Percentiles rank a stretch among this genome's conserved stretches.
phyloP scores from a whole-genome alignment of 2,113 vertebrate species.

The Tiliqua scincoides region DNA sequence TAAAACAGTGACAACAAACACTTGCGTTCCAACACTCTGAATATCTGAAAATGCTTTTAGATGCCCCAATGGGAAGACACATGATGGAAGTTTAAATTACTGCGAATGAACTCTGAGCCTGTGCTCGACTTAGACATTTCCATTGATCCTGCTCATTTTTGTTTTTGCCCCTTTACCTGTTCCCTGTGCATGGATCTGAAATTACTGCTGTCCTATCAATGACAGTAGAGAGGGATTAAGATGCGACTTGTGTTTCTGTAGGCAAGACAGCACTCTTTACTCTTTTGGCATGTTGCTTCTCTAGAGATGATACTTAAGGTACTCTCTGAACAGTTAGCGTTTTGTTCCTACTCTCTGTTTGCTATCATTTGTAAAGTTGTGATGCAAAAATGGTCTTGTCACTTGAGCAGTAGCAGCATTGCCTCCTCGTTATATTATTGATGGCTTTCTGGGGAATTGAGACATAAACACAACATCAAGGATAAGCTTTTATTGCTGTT shows the following conservation, averaged over 20 bases:
- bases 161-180: neutral
- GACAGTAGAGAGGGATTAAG: neutral
- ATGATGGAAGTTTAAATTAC: neutral
- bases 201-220: neutral
- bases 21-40: conserved; percentile 7
- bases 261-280: neutral
- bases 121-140: neutral
- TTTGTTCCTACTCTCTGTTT: conserved; percentile 54
- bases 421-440: conserved; percentile 69
- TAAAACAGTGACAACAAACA: neutral
- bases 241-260: neutral
- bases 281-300: conserved; percentile 9
- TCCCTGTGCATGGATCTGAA: neutral
- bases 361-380: conserved; percentile 54
- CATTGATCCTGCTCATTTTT: neutral
- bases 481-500: conserved; percentile 63
- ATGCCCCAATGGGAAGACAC: neutral
- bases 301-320: neutral
- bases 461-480: conserved; percentile 58
- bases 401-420: conserved; percentile 50
- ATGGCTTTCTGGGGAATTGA: conserved; percentile 70
- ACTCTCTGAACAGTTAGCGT: conserved; percentile 45
- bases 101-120: conserved; percentile 10
- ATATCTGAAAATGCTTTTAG: neutral
- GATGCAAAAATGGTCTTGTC: conserved; percentile 60